Evolutionary conservation across 2,113 vertebrate species (phyloP), one percentile per base, ranked within the genome.

Genomic region (Nothoprocta perdicaria): DNA sequence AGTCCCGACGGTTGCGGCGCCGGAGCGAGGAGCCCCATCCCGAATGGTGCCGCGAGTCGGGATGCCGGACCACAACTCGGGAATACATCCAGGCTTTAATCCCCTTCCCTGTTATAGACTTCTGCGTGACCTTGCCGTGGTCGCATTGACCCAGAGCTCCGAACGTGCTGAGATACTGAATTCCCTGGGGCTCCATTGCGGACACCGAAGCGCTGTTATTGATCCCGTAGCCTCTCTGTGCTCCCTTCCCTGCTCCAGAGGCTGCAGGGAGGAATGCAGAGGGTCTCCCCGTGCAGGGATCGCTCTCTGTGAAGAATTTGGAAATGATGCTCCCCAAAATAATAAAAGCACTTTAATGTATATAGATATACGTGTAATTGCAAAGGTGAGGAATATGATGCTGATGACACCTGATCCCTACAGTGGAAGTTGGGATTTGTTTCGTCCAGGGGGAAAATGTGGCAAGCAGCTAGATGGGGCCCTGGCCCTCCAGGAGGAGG

Each of bases 31-130:
- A 15, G 80, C 15, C 41, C 17, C 1, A 4, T 5, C 21, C 13
- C 6, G 17, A n/a, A 12, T 1, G 52, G 35, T 1, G 1, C 1
- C 27, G 0, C 13, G 7, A 38, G 7, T 23, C 53, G 15, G 46
- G 83, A 61, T 35, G 3, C 13, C 41, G 8, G 0, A 17, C 23
- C 50, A 52, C 24, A 61, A 1, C 27, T 41, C 2, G 38, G 55
- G 74, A 46, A 72, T 68, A 48, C 53, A 33, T 16, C 67, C 83
- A 7, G 27, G 27, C 43, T 8, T n/a, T 52, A 11, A 1, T 4
- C 58, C 57, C 61, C 41, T 9, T 24, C 1, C 1, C 40, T 8
- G 26, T 52, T 43, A 1, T 50, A 2, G 61, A 4, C 14, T 41
- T 10, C 60, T 69, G 73, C 27, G 41, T 19, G 85, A 67, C 75